Evolutionary conservation across 37 sponge, comb jelly and placozoan genomes (phyloP).

Genomic region (Halisarca cf. caerulea): DNA sequence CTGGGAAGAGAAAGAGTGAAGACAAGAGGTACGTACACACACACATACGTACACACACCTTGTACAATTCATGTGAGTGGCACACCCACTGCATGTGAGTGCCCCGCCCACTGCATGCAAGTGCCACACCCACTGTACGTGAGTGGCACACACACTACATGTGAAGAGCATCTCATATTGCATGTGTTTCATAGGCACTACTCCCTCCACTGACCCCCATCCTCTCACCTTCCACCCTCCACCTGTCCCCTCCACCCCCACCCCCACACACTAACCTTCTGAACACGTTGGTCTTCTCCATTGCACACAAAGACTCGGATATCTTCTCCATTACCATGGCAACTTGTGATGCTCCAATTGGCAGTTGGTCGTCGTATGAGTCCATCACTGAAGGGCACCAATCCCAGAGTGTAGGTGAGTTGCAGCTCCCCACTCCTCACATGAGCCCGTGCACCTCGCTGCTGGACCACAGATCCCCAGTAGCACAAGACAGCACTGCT

Average conservation of each 20-base stretch:
- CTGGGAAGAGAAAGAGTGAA: background rate
- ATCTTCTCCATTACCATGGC: conserved; percentile 35
- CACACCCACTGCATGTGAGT: too few species aligned
- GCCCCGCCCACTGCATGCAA: too few species aligned
- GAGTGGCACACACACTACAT: too few species aligned
- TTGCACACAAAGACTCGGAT: background rate
- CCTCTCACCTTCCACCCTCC: too few species aligned
- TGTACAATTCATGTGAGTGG: too few species aligned
- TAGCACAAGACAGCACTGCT: conserved; percentile 45
- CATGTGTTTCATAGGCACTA: too few species aligned
- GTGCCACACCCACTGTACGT: too few species aligned
- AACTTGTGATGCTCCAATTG: conserved; percentile 57
- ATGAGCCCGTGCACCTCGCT: conserved; percentile 61
- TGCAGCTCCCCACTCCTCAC: conserved; percentile 28
- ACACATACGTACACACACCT: too few species aligned
- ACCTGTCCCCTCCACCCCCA: too few species aligned
- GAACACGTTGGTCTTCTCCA: background rate
- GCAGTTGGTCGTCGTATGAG: conserved; percentile 60
- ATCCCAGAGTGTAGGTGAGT: conserved; percentile 36
- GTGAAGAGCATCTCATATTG: too few species aligned
- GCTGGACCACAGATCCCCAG: conserved; percentile 74
- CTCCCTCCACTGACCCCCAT: too few species aligned
- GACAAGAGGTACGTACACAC: too few species aligned
- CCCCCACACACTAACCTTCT: background rate
- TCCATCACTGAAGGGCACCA: conserved; percentile 61